A percentile compares a stretch with the other conserved stretches of the same genome.
Evolutionary conservation across 2,888 invertebrate genomes (phyloP).

Genomic region (Nephrotoma appendiculata): DNA sequence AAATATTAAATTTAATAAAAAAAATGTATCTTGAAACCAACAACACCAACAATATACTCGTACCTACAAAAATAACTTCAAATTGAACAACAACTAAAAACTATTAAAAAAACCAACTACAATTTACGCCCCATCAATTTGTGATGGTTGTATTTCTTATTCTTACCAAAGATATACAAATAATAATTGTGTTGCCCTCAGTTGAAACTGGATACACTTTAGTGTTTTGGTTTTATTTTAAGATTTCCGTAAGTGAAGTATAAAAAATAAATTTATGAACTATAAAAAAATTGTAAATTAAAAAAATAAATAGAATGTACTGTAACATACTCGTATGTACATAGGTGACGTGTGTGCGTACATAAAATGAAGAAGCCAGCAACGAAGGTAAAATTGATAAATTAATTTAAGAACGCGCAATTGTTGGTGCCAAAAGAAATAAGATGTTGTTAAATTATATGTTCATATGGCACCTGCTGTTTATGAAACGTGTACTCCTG

Average conservation of each 20-base stretch:
- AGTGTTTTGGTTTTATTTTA: neutral
- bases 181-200: neutral
- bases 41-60: neutral
- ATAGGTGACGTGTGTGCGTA: neutral
- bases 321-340: neutral
- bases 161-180: neutral
- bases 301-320: neutral
- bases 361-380: neutral
- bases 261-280: too few relatives aligned
- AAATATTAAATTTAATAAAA: neutral
- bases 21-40: neutral
- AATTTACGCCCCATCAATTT: neutral
- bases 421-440: too few relatives aligned
- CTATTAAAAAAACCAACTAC: neutral
- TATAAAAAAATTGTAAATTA: too few relatives aligned
- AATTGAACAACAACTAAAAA: neutral
- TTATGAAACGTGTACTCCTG: too few relatives aligned
- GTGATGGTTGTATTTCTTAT: neutral
- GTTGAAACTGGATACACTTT: neutral
- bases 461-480: too few relatives aligned
- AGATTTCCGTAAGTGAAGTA: neutral
- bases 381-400: too few relatives aligned
- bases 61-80: neutral
- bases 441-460: too few relatives aligned
- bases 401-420: too few relatives aligned